Base-by-base conservation (phyloP, 2,113 vertebrate genomes). In the Carlito syrichta region DNA sequence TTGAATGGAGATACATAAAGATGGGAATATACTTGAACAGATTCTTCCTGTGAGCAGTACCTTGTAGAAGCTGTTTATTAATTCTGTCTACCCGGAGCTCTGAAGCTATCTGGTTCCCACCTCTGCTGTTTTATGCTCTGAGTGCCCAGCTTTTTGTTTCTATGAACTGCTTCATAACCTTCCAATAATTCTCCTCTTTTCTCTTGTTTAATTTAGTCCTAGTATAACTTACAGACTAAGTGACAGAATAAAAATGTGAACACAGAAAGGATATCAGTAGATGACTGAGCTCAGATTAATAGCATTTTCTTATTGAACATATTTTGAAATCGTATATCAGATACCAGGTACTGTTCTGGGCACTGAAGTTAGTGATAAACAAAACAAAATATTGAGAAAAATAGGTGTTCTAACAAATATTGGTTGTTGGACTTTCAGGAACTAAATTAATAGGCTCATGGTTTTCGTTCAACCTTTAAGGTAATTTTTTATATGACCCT, bases 401-500 rank as follows among this genome's bases (percentile, higher is more conserved):
- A 73, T 40, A 85, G 62, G 58, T 35, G 13, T 62, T 63, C 13
- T 50, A 81, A 43, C 25, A 48, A 35, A 63, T 40, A 60, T 32
- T 35, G 38, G n/a, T 11, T 54, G 23, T 43, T 50, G 7, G 45
- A 66, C 5, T 76, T 88, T 85, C 62, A 88, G 81, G 69, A 96
- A 88, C 23, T 68, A 69, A 81, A 88, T 73, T 82, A 56, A 89
- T 27, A 40, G n/a, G 45, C n/a, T 27, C 83, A 84, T 77, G n/a
- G 56, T 58, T 95, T 81, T 40, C 68, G n/a, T 73, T 96, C 35
- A 78, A 91, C 87, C 38, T 83, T 30, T 23, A 52, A 83, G 60
- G 90, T 56, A 56, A 71, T 97, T 87, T 97, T n/a, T 90, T 32
- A 27, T 43, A 4, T 35, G 32, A 89, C 93, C 48, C 14, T 45